A percentile compares a stretch with the other conserved stretches of the same genome.
Evolutionary conservation across 2,113 vertebrate genomes (phyloP).

Genomic region (Grammomys dolichurus): DNA sequence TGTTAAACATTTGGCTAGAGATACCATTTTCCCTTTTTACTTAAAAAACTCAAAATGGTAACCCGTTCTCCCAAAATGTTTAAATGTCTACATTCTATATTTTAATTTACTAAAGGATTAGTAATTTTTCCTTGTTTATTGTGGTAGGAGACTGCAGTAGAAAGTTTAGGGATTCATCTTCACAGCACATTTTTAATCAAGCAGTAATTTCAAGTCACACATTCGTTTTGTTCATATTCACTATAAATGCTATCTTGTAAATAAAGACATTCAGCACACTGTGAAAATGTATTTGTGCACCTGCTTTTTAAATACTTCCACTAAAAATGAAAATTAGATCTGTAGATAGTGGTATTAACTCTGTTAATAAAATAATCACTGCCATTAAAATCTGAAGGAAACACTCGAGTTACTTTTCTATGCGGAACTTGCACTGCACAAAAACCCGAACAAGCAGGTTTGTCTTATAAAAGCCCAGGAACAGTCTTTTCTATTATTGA

Average conservation of each 20-base stretch:
- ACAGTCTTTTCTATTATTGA: constrained; percentile 71
- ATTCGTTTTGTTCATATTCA: constrained; percentile 88
- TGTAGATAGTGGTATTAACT: constrained; percentile 88
- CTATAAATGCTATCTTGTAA: constrained; percentile 91
- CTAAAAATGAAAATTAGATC: constrained; percentile 84
- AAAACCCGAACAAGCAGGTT: constrained; percentile 64
- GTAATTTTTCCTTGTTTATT: constrained; percentile 85
- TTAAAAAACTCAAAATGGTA: constrained; percentile 77
- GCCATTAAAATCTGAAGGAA: constrained; percentile 85
- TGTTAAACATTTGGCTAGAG: constrained; percentile 55
- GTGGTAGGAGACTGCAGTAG: constrained; percentile 86
- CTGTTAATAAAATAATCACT: constrained; percentile 89
- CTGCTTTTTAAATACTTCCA: constrained; percentile 89
- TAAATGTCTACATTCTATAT: constrained; percentile 85
- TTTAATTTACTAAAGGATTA: constrained; percentile 85
- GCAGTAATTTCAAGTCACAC: constrained; percentile 89
- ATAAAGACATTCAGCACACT: constrained; percentile 90
- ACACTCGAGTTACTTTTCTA: constrained; percentile 81
- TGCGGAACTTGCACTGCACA: constrained; percentile 32
- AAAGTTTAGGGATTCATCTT: constrained; percentile 86
- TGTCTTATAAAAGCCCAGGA: constrained; percentile 61
- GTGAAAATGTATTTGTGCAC: constrained; percentile 91
- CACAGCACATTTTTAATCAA: constrained; percentile 88
- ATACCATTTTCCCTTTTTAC: constrained; percentile 51
- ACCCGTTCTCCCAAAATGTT: constrained; percentile 78